Evolutionary conservation across 2,888 invertebrate species (phyloP).

Genomic region (Drosophila meridiana): DNA sequence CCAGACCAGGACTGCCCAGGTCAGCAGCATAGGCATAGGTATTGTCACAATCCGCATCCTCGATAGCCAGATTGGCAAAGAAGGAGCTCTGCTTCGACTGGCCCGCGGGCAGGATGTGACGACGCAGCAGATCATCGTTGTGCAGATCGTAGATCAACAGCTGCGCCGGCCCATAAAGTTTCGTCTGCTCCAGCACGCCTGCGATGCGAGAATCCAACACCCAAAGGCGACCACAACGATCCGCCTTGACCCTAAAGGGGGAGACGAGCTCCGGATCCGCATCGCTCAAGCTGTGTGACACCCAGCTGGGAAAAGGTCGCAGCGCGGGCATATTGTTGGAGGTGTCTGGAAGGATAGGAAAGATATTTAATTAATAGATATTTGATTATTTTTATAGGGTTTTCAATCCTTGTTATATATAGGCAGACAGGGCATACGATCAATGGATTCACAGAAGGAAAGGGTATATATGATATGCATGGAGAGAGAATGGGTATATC

Average conservation of each 20-base stretch:
- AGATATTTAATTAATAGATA: too few species aligned
- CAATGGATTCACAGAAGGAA: neutral
- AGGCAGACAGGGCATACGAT: too few species aligned
- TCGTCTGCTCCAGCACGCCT: conserved; percentile 86
- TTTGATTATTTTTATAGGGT: too few species aligned
- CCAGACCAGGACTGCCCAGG: conserved; percentile 88
- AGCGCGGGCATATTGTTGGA: conserved; percentile 89
- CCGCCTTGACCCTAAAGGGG: conserved; percentile 90
- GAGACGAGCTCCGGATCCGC: conserved; percentile 89
- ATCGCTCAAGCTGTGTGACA: conserved; percentile 88
- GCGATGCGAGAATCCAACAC: conserved; percentile 91
- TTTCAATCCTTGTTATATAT: too few species aligned
- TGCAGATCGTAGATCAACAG: conserved; percentile 90
- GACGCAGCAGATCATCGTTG: conserved; percentile 89
- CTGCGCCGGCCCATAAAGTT: conserved; percentile 87
- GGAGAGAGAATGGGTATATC: neutral
- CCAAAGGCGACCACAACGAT: conserved; percentile 92
- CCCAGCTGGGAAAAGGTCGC: conserved; percentile 93
- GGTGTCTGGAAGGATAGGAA: conserved; percentile 86
- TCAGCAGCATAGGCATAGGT: conserved; percentile 91
- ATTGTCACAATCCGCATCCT: conserved; percentile 90
- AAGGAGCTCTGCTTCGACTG: conserved; percentile 89
- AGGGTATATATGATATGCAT: neutral
- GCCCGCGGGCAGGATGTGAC: conserved; percentile 88
- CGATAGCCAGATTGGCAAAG: conserved; percentile 91